These are phyloP conservation scores for Phrynosoma platyrhinos DNA, from an alignment of 2,113 vertebrate species.

Conservation along the genomic window DNA sequence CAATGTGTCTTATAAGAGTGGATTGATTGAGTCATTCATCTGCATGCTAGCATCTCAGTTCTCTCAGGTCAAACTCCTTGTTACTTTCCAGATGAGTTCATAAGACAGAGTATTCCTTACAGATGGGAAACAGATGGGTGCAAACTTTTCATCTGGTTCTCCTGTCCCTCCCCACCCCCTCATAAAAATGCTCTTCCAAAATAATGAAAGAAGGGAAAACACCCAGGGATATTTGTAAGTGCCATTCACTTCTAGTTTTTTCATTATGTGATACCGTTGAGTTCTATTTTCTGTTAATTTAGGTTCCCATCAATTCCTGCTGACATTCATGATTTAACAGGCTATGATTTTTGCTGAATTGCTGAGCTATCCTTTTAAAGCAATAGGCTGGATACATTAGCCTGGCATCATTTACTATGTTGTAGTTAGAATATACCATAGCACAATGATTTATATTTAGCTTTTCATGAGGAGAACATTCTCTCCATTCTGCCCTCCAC, in stretches of 20 bases:
- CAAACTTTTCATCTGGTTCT: neutral
- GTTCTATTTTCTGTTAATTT: slow-evolving; percentile 31
- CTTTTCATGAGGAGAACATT: slow-evolving; percentile 31
- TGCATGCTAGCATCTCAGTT: neutral
- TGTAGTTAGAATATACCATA: slow-evolving; percentile 43
- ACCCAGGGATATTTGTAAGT: neutral
- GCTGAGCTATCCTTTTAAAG: slow-evolving; percentile 54
- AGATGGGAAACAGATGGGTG: slow-evolving; percentile 2
- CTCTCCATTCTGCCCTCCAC: neutral
- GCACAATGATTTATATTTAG: slow-evolving; percentile 36
- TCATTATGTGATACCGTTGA: slow-evolving; percentile 27
- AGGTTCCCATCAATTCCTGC: slow-evolving; percentile 46
- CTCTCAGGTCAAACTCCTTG: neutral
- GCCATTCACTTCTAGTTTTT: slow-evolving; percentile 34
- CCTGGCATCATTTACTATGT: slow-evolving; percentile 32
- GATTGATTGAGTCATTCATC: neutral
- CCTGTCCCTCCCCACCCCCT: neutral
- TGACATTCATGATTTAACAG: slow-evolving; percentile 48
- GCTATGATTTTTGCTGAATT: slow-evolving; percentile 25
- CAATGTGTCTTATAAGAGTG: neutral
- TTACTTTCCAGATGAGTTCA: neutral
- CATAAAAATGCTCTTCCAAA: neutral
- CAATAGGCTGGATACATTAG: slow-evolving; percentile 49
- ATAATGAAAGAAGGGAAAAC: slow-evolving; percentile 10
- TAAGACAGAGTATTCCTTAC: neutral